Base-by-base conservation (phyloP, 2,888 invertebrate species). In the Podabrus alpinus region DNA sequence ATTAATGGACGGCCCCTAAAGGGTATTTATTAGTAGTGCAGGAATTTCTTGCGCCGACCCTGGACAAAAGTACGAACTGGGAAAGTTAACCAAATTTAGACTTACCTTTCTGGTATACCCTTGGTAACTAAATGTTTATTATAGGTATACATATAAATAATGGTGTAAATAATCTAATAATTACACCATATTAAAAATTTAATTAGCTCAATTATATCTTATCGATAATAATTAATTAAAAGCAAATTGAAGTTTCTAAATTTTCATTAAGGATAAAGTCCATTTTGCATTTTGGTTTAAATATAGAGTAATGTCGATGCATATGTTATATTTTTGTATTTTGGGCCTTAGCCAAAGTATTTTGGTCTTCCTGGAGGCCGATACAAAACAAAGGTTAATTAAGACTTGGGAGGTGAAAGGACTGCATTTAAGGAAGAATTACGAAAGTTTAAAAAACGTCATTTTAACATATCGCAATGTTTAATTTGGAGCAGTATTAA, bases 251-350 rank as follows among this genome's bases (percentile, higher is more conserved):
- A 9, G 9, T 62, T 62, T 15, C 7, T 19, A 62, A 62, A 13
- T 62, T 7, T 17, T 9, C 7, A 62, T 13, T 62, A 7, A 16
- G 67, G 24, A 21, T 24, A 69, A 60, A 69, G 69, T 69, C 21
- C 59, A 69, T 59, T 21, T 67, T 67, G 45, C 13, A 67, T 67
- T 67, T 67, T 13, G 29, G 45, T 67, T 67, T 68, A 21, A 19
- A 59, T 24, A 15, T 60, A 21, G 21, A 11, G 17, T 69, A 19
- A 60, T 9, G 59, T 69, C 24, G 21, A 60, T 21, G 21, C 60
- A 19, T 24, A 69, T 60, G 59, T 16, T 59, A 24, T 69, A 69
- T 69, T 69, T 69, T 60, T 24, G 19, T 19, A 69, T 59, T 69
- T 69, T 69, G 69, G 5, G 15, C 11, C 0, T 15, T 7, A 21